Base-by-base conservation (phyloP, 2,113 vertebrate species). In the Clinocottus analis region DNA sequence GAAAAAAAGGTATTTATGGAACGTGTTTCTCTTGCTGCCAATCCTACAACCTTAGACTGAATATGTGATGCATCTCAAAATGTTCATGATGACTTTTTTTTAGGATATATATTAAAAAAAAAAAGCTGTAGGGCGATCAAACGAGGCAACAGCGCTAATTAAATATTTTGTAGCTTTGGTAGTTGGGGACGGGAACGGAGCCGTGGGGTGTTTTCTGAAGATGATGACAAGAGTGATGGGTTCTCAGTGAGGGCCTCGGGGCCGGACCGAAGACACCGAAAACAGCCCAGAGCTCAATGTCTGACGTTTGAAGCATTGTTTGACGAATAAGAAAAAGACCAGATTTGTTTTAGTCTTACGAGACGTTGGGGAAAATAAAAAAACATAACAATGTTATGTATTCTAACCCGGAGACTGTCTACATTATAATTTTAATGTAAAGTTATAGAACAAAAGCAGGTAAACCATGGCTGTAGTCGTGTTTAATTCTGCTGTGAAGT, bases 211-310 rank as follows among this genome's bases (percentile, higher is more conserved):
- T 14, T 37, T 61, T 61, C 5, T 73, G 41, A 31, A 49, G 25
- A 37, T n/a, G 60, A 29, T 37, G 47, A 71, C 19, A 63, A 43
- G 76, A 58, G 69, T 60, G 43, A 73, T 67, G 31, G 19, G 31
- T 21, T 41, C 23, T 41, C 35, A 19, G 47, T 25, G 21, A 45
- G 27, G 35, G 9, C 67, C 10, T 1, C 19, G 19, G 68, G 43
- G 41, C 9, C 1, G 43, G 19, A 53, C 29, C 10, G 33, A 53
- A 63, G 29, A 72, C 1, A 2, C 37, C 16, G 37, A 27, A 62
- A 29, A 69, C 45, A 70, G 64, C 41, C 58, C 58, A 0, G 2
- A 55, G 45, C 75, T 41, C 56, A 37, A 73, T 27, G 27, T 17
- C 13, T 67, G 25, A 7, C 25, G 47, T 58, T 66, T 58, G 21